Conservation (phyloP, 2,888 invertebrate species). For the Catonia carolina region DNA sequence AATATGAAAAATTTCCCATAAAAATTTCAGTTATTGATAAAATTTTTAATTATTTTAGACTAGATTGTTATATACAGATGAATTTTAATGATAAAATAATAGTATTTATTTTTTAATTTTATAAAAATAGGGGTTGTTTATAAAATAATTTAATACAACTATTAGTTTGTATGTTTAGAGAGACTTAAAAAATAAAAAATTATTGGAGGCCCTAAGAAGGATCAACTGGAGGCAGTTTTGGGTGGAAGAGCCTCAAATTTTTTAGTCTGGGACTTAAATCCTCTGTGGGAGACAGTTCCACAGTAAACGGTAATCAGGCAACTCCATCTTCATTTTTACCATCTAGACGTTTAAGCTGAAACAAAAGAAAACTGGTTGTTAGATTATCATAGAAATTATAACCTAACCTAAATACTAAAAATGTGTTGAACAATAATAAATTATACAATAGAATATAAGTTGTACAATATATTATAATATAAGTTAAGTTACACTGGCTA, state of each 20-base stretch:
- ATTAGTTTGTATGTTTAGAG: too few species aligned
- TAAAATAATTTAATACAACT: too few species aligned
- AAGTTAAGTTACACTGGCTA: too few species aligned
- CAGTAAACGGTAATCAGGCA: conserved; percentile 39
- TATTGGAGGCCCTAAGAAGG: conserved; percentile 26
- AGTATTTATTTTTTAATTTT: too few species aligned
- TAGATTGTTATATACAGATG: too few species aligned
- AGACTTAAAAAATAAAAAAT: too few species aligned
- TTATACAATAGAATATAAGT: not conserved
- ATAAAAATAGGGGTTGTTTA: too few species aligned
- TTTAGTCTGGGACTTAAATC: conserved; percentile 23
- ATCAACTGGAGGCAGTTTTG: conserved; percentile 31
- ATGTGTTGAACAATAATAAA: not conserved
- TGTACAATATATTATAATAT: too few species aligned
- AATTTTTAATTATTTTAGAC: too few species aligned
- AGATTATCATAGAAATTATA: not conserved
- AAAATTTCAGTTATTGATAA: too few species aligned
- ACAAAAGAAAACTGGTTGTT: conserved; percentile 35
- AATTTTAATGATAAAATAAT: too few species aligned
- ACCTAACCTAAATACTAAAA: not conserved
- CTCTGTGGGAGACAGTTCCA: conserved; percentile 13
- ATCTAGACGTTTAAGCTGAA: conserved; percentile 44
- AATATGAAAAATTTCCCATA: too few species aligned
- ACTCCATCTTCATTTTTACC: conserved; percentile 41
- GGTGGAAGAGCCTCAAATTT: conserved; percentile 29